phyloP scores from a whole-genome alignment of 1,140 invertebrate genomes.

The Apis cerana region DNA sequence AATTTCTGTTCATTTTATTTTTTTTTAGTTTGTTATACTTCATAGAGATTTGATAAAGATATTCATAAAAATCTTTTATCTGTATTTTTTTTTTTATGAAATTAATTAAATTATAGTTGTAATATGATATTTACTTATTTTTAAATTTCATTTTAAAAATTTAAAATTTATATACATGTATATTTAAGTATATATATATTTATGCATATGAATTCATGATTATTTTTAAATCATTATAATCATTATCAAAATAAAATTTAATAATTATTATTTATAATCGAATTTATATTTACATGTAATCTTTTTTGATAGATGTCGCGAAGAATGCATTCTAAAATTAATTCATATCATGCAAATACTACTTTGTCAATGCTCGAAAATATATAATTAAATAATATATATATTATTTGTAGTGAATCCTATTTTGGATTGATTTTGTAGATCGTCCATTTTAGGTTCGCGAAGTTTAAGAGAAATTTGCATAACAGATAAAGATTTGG shows the following conservation, averaged over 20 bases:
- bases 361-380: background rate
- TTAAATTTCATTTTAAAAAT: background rate
- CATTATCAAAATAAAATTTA: background rate
- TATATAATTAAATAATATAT: background rate
- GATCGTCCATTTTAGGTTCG: background rate
- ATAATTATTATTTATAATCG: background rate
- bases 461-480: background rate
- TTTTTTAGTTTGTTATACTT: background rate
- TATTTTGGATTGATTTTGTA: slow-evolving; percentile 13
- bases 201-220: too few relatives aligned
- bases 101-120: background rate
- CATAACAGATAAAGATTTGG: background rate
- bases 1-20: background rate
- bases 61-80: background rate
- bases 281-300: slow-evolving; percentile 4
- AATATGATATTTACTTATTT: background rate
- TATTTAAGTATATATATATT: too few relatives aligned
- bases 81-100: background rate
- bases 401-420: background rate
- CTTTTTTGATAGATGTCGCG: background rate
- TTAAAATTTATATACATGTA: too few relatives aligned
- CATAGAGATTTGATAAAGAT: background rate
- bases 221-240: background rate
- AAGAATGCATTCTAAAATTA: slow-evolving; percentile 17
- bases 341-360: background rate